These are phyloP conservation scores for Patella ulyssiponensis DNA, from an alignment of 2,888 invertebrate species.

Conservation along the genomic window DNA sequence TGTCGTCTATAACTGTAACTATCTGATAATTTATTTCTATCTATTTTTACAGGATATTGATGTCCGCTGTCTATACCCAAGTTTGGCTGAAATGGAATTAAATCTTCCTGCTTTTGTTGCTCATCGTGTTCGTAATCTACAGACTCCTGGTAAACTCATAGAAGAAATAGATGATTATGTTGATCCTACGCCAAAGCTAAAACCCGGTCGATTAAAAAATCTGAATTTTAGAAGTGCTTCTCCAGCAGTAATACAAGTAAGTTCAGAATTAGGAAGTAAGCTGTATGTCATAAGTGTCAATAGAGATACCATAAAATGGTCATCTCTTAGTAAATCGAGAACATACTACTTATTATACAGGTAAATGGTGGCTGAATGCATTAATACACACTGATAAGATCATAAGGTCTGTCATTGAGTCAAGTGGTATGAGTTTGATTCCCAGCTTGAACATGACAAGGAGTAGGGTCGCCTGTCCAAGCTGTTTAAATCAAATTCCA, in stretches of 20 bases:
- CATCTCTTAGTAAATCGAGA: too few relatives aligned
- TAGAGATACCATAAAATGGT: too few relatives aligned
- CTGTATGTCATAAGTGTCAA: too few relatives aligned
- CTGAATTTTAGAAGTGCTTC: slow-evolving; percentile 73
- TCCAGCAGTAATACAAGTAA: slow-evolving; percentile 41
- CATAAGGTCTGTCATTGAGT: too few relatives aligned
- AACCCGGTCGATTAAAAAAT: slow-evolving; percentile 79
- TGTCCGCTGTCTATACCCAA: slow-evolving; percentile 56
- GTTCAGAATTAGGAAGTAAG: neutral
- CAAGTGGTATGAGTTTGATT: too few relatives aligned
- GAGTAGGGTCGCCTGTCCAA: too few relatives aligned
- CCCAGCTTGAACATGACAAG: too few relatives aligned
- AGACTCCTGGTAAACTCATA: slow-evolving; percentile 81
- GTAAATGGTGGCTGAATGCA: too few relatives aligned
- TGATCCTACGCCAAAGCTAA: slow-evolving; percentile 76
- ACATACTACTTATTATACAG: too few relatives aligned
- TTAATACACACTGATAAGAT: too few relatives aligned
- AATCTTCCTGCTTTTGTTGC: slow-evolving; percentile 86
- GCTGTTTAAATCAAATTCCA: too few relatives aligned
- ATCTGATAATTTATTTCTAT: neutral
- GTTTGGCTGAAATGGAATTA: slow-evolving; percentile 78
- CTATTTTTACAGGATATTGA: slow-evolving; percentile 52
- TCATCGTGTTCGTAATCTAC: slow-evolving; percentile 84
- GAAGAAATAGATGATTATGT: slow-evolving; percentile 79
- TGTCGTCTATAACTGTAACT: too few relatives aligned